Percentiles rank a stretch among this genome's conserved stretches.
Evolutionary conservation across 2,888 invertebrate genomes (phyloP).

Genomic region (Lithophane socia): DNA sequence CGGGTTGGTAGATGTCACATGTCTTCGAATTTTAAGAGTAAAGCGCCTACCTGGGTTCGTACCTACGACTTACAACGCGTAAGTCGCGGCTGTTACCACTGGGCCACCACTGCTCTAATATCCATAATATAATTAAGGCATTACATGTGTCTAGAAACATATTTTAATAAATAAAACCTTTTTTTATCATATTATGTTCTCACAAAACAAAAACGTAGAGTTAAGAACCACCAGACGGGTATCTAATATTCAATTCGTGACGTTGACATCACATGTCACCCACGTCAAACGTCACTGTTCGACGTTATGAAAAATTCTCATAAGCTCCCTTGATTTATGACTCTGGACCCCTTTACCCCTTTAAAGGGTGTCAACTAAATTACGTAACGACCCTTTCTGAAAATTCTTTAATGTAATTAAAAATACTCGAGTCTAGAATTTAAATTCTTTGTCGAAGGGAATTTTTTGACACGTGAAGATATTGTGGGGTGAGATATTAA

Average conservation of each 20-base stretch:
- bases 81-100: no score
- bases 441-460: conserved; percentile 50
- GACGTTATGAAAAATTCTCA: conserved; percentile 66
- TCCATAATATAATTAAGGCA: no score
- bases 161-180: background rate
- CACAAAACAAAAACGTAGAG: conserved; percentile 1
- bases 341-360: conserved; percentile 42
- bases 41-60: no score
- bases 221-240: conserved; percentile 16
- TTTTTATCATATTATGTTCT: background rate
- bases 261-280: conserved; percentile 26
- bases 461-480: conserved; percentile 53
- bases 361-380: conserved; percentile 51
- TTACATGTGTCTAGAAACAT: background rate
- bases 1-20: no score
- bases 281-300: conserved; percentile 61
- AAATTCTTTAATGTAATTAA: conserved; percentile 76
- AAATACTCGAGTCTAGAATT: conserved; percentile 65
- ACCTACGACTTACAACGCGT: no score
- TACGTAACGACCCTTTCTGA: conserved; percentile 60
- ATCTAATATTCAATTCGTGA: conserved; percentile 35
- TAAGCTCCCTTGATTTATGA: conserved; percentile 72
- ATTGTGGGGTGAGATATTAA: conserved; percentile 38
- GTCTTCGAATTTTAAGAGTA: no score
- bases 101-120: no score